Percentiles rank a stretch among this genome's conserved stretches.
Evolutionary conservation across 53 echinoderm and acorn worm species (phyloP).

Genomic region (Zoroaster sp.): DNA sequence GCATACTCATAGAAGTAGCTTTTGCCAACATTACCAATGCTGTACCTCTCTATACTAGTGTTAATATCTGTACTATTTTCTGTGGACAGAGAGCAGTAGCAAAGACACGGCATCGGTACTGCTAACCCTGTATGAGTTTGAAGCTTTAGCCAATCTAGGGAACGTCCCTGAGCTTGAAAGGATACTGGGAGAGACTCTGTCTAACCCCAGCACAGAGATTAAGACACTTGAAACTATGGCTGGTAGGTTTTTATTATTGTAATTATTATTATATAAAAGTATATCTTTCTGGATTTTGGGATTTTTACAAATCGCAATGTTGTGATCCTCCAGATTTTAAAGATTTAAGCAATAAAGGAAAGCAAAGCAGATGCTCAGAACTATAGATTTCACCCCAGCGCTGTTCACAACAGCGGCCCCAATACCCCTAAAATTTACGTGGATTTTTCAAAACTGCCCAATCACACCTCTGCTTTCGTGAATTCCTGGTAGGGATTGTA

Average conservation of each 20-base stretch:
- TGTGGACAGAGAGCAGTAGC: not conserved
- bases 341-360: no score
- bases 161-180: conserved; percentile 61
- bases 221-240: conserved; percentile 85
- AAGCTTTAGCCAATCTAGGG: conserved; percentile 84
- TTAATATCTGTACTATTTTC: not conserved
- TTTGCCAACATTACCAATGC: no score
- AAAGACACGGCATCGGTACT: conserved; percentile 61
- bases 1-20: no score
- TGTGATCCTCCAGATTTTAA: no score
- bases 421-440: no score
- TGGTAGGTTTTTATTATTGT: conserved; percentile 38
- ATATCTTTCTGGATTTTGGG: not conserved
- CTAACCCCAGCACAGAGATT: conserved; percentile 54
- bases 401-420: no score
- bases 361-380: no score
- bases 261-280: not conserved
- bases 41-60: not conserved
- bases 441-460: no score
- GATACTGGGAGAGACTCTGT: conserved; percentile 53
- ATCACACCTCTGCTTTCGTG: no score
- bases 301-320: no score
- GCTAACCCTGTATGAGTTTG: conserved; percentile 86
- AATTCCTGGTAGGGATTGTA: not conserved
- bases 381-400: no score